These are phyloP conservation scores for Chaitophorus viminalis DNA, from an alignment of 2,888 invertebrate genomes.

Conservation along the genomic window DNA sequence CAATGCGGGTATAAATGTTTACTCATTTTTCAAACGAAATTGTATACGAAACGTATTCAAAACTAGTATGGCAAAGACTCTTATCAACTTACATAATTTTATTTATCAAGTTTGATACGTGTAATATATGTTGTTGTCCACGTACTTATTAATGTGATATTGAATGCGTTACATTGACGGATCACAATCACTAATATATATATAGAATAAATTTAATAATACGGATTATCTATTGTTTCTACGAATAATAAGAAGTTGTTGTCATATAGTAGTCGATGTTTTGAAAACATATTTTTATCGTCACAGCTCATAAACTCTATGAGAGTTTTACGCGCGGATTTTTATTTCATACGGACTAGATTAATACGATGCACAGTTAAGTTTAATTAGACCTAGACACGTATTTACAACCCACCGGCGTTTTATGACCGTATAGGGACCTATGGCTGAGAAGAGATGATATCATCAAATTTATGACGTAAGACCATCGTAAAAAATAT, in stretches of 20 bases:
- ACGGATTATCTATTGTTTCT: background rate
- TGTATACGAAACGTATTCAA: too few relatives aligned
- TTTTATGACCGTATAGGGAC: constrained; percentile 10
- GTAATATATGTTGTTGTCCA: too few relatives aligned
- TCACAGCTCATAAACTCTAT: background rate
- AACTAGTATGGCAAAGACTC: too few relatives aligned
- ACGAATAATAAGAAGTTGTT: too few relatives aligned
- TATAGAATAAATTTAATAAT: background rate
- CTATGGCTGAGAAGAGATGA: background rate
- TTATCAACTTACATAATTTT: too few relatives aligned
- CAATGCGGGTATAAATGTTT: background rate
- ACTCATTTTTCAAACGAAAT: background rate
- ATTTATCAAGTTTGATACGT: too few relatives aligned
- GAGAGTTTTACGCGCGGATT: background rate
- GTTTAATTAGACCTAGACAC: constrained; percentile 11
- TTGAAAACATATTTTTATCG: background rate
- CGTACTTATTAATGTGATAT: background rate
- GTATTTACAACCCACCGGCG: background rate
- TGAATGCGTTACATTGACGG: background rate
- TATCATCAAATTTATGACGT: constrained; percentile 29
- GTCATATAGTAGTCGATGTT: background rate
- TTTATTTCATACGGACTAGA: background rate
- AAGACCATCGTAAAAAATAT: constrained; percentile 21
- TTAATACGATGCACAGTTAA: constrained; percentile 20
- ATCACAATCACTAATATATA: background rate